Percentiles rank a stretch among this genome's conserved stretches.
Evolutionary conservation across 1,140 invertebrate genomes (phyloP).

Genomic region (Trissolcus basalis): DNA sequence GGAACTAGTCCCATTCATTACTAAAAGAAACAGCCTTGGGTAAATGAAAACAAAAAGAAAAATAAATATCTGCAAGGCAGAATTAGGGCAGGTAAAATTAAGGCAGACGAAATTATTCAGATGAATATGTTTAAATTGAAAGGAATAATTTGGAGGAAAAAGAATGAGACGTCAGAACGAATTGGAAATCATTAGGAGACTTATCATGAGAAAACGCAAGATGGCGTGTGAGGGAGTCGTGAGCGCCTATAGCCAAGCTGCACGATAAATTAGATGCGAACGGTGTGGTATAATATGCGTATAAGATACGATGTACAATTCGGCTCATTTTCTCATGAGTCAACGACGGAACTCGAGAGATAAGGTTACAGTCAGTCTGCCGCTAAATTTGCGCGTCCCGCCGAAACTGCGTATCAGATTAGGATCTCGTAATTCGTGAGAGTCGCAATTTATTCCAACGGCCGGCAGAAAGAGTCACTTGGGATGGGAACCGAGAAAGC

Average conservation of each 20-base stretch:
- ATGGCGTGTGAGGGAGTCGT: constrained; percentile 61
- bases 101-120: no score
- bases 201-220: constrained; percentile 36
- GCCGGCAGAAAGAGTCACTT: constrained; percentile 71
- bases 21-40: not conserved
- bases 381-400: constrained; percentile 59
- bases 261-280: constrained; percentile 57
- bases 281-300: constrained; percentile 51
- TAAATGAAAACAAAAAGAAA: not conserved
- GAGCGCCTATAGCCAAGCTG: constrained; percentile 45
- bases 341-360: constrained; percentile 54
- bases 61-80: not conserved
- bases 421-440: constrained; percentile 68
- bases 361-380: constrained; percentile 56
- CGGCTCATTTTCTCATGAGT: constrained; percentile 58
- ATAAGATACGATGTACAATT: constrained; percentile 55
- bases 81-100: no score
- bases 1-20: not conserved
- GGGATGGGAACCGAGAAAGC: constrained; percentile 54
- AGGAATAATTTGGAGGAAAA: constrained; percentile 14
- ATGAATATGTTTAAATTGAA: no score
- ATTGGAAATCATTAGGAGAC: constrained; percentile 45
- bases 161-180: constrained; percentile 14
- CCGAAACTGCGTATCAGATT: constrained; percentile 71
- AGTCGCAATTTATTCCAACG: constrained; percentile 69